Evolutionary conservation across 2,888 invertebrate genomes (phyloP), one percentile per base, ranked within the genome.

Genomic region (Adineta ricciae): DNA sequence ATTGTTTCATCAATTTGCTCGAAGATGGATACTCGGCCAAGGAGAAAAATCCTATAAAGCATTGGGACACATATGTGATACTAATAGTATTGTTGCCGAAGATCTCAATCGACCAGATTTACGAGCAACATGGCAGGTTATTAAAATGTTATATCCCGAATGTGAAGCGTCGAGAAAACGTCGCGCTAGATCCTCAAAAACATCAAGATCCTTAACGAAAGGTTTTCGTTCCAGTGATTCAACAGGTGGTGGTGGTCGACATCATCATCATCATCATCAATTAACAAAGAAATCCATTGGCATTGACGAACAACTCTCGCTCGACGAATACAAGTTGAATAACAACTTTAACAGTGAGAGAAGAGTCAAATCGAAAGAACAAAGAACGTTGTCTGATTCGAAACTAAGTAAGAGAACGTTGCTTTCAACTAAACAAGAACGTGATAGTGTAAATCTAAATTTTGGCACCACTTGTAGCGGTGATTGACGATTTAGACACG

Each of bases 1-100:
- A 41, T n/a, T 78, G n/a, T 78, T 78, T 78, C 41, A 78, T 41
- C 38, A 41, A 41, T 78, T 78, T 78, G 78, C 78, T 41, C 38
- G 41, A 38, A 21, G 41, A 41, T 78, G 78, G 78, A 78, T 19
- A 41, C 41, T 78, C 41, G 64, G 64, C 7, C 19, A 32, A 19
- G 64, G 64, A 7, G 64, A 64, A 19, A 64, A 64, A 64, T 78
- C 78, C 9, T 1, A 0, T 5, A 21, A n/a, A 41, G 41, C 41
- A n/a, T 38, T 78, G n/a, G 78, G 11, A 41, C 7, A 78, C 3
- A 41, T 78, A 9, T 78, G 78, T 38, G 41, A 78, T 78, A 38
- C 11, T 5, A 78, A 78, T 38, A n/a, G 41, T 41, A 24, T 9
- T 41, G 78, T 78, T n/a, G 38, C 78, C 11, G 24, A 78, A 19